Base-by-base conservation (phyloP, 2,797 vertebrate genomes). In the Etheostoma nigrum region DNA sequence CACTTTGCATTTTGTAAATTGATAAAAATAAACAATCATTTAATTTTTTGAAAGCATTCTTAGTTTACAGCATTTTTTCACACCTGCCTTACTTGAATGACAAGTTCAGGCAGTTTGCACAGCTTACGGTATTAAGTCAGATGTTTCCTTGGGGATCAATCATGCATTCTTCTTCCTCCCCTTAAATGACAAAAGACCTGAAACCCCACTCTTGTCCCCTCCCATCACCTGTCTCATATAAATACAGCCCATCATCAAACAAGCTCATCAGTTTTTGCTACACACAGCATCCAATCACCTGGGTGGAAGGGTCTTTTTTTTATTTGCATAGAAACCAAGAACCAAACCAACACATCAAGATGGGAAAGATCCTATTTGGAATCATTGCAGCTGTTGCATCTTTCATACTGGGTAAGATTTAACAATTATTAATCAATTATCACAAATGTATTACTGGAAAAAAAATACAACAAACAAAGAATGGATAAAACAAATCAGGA, bases 331-430 rank as follows among this genome's bases (percentile, higher is more conserved):
- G 6, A 68, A 72, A 45, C 47, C 65, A 62, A 73, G 36, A 64
- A 77, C n/a, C 40, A 48, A 77, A 54, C 25, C 33, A 7, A 64
- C 71, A 36, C 57, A 63, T 19, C 54, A 86, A 82, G 69, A 95
- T 95, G 94, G 88, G 52, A 81, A 89, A 23, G 62, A 49, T 93
- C 21, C 0, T 94, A 0, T 21, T 91, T 30, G 93, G 64, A 78
- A 9, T 92, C 19, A 6, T 90, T n/a, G 88, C 76, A 10, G 78
- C n/a, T 1, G 19, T 94, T 33, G 93, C 91, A 19, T 84, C 82
- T 40, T 57, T 94, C 16, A 64, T 92, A 65, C 51, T 94, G 25
- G 86, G 94, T 95, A 86, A 94, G 94, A 69, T 36, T 40, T 4
- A 65, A n/a, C 23, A 30, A 16, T 55, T 52, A 16, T 57, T 1